Base-by-base conservation (phyloP, 2,888 invertebrate species). In the Chirona hameri region DNA sequence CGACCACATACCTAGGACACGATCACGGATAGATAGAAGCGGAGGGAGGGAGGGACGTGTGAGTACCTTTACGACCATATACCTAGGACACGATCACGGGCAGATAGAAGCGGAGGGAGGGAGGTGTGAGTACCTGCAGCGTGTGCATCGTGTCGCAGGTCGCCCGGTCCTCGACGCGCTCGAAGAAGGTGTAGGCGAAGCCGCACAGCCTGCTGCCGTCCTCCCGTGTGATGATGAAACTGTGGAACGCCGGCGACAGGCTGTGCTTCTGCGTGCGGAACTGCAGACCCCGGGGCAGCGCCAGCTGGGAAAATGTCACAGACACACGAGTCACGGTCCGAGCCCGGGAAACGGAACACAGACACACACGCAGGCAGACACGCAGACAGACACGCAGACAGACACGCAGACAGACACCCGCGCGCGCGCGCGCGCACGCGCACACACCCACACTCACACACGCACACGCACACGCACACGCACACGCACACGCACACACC, bases 141-240 rank as follows among this genome's bases (percentile, higher is more conserved):
- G 96, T 96, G 88, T 97, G 96, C 94, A 99, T 97, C 82, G 98
- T 97, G 86, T 93, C 94, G 88, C 97, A 96, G 86, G 99, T 97
- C 88, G 96, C 94, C 82, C 93, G 91, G 89, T 97, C 96, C 83
- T 93, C 92, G 85, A 98, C 96, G 90, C 97, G 96, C 90, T 99
- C 99, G 90, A 94, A 98, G 89, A 99, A 99, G 29, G 97, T 93
- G 86, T 97, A 92, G 87, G 96, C 95, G 87, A 96, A 97, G 84
- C 99, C 99, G 90, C 96, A 97, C 86, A 94, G 93, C 86, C 98
- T 91, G 85, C 94, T 94, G 83, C 98, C 99, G 91, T 99, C 98
- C 90, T 99, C 98, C 86, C 95, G 91, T 24, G 99, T 99, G 84
- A 99, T 96, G 83, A 99, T 93, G 90, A 99, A 99, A 81, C 98